phyloP scores from a whole-genome alignment of 2,888 invertebrate species.

The Caenorhabditis virilis region DNA sequence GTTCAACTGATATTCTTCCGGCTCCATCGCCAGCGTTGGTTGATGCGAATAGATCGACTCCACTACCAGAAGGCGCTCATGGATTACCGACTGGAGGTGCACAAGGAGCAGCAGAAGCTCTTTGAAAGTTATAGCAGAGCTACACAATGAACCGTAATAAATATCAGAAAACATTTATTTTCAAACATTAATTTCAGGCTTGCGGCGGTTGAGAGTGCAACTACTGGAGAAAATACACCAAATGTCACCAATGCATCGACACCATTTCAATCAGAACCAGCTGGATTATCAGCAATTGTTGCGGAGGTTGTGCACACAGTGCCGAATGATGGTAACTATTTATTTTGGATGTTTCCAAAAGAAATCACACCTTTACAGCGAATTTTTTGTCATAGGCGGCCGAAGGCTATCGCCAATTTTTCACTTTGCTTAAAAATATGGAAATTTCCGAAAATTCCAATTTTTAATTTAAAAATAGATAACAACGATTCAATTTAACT shows the following conservation, averaged over 20 bases:
- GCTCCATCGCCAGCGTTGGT: conserved; percentile 15
- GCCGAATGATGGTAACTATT: too few relatives aligned
- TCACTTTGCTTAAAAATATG: too few relatives aligned
- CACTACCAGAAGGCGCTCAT: conserved; percentile 23
- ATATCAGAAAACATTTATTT: too few relatives aligned
- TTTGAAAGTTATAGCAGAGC: conserved; percentile 28
- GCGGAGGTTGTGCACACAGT: too few relatives aligned
- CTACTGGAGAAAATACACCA: conserved; percentile 56
- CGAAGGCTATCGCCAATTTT: too few relatives aligned
- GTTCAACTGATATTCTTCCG: conserved; percentile 23
- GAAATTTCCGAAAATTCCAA: too few relatives aligned
- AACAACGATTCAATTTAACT: too few relatives aligned
- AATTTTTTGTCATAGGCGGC: too few relatives aligned
- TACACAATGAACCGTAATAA: too few relatives aligned
- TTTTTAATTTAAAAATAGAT: too few relatives aligned
- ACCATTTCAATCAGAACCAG: conserved; percentile 86
- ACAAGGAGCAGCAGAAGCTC: conserved; percentile 48
- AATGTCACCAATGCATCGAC: conserved; percentile 77
- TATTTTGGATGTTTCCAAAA: too few relatives aligned
- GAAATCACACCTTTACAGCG: too few relatives aligned
- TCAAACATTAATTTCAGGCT: conserved; percentile 87
- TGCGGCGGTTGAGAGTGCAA: conserved; percentile 66
- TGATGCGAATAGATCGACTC: conserved; percentile 21
- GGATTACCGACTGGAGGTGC: conserved; percentile 12
- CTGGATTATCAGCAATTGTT: conserved; percentile 87